phyloP scores from a whole-genome alignment of 2,888 invertebrate species.

The Phengaris arion region DNA sequence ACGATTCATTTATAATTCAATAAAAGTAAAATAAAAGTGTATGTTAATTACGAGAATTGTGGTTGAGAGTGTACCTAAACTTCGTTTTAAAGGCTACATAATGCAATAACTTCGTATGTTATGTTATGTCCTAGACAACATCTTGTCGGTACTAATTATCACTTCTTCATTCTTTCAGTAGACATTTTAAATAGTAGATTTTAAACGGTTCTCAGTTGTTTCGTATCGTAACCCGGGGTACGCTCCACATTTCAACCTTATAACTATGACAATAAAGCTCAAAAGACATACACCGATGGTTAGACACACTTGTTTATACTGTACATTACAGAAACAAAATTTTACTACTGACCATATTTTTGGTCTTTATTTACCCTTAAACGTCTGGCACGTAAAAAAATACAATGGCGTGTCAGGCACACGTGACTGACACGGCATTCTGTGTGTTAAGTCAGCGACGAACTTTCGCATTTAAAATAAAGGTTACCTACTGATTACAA shows the following conservation, averaged over 20 bases:
- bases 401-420: no score
- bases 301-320: not conserved
- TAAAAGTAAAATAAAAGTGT: no score
- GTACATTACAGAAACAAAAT: not conserved
- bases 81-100: not conserved
- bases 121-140: not conserved
- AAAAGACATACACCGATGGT: not conserved
- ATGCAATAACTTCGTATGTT: not conserved
- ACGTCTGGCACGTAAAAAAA: no score
- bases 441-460: not conserved
- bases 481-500: not conserved
- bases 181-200: no score
- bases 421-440: no score
- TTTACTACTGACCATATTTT: not conserved
- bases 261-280: not conserved
- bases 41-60: not conserved
- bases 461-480: not conserved
- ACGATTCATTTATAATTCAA: no score
- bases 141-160: not conserved
- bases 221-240: not conserved
- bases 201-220: no score
- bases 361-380: no score
- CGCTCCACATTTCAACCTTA: not conserved
- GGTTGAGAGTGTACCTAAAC: not conserved
- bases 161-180: not conserved